phyloP scores from a whole-genome alignment of 1,140 invertebrate species.

The Drosophila lini region DNA sequence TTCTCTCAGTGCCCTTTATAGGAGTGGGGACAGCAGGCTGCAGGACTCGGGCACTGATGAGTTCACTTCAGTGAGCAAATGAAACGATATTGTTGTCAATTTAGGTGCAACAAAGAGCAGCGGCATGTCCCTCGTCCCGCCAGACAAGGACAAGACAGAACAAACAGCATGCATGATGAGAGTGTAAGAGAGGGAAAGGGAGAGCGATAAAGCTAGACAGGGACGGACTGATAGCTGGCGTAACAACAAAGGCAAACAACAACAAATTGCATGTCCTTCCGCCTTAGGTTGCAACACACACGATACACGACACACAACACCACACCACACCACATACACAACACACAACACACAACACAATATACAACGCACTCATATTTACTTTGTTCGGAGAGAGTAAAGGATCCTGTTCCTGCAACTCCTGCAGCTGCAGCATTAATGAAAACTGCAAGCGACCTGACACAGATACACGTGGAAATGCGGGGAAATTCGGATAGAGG shows the following conservation, averaged over 20 bases:
- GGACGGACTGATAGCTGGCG: conserved; percentile 3
- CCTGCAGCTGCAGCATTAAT: conserved; percentile 64
- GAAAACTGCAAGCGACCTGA: conserved; percentile 74
- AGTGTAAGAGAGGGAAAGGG: conserved; percentile 26
- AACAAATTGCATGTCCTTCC: conserved; percentile 82
- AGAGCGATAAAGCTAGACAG: neutral
- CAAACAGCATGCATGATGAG: conserved; percentile 73
- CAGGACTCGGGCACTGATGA: conserved; percentile 69
- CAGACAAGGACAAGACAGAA: conserved; percentile 67
- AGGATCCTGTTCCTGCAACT: conserved; percentile 29
- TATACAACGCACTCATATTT: conserved; percentile 79
- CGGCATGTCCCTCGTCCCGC: conserved; percentile 25
- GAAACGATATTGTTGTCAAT: conserved; percentile 83
- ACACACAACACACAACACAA: conserved; percentile 57
- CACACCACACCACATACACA: conserved; percentile 49
- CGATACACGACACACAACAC: conserved; percentile 56
- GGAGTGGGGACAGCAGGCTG: conserved; percentile 16
- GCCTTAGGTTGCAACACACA: conserved; percentile 71
- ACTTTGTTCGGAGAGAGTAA: conserved; percentile 48
- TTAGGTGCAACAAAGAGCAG: conserved; percentile 81
- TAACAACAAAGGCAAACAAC: conserved; percentile 74
- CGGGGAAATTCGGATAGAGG: conserved; percentile 5
- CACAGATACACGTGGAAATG: conserved; percentile 48
- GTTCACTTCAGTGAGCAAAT: conserved; percentile 82
- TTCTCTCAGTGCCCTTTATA: neutral